Conservation (phyloP, 2,797 vertebrate species). For the Scolopax rusticola region DNA sequence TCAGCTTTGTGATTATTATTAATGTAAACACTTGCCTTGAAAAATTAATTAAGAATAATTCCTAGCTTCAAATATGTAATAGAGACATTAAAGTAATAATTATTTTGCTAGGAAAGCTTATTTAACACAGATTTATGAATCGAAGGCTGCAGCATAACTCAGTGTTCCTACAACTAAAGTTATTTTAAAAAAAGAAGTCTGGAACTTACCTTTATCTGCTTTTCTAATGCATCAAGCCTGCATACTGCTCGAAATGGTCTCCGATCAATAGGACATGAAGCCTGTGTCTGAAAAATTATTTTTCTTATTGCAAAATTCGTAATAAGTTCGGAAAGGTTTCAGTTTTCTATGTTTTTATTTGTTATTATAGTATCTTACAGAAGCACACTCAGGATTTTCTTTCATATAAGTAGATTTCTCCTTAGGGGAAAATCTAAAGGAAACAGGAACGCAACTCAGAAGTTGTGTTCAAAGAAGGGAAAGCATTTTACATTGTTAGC, state of each 20-base stretch:
- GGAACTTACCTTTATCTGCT: conserved; percentile 85
- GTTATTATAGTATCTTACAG: not conserved
- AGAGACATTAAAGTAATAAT: not conserved
- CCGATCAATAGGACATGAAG: conserved; percentile 94
- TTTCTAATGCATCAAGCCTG: conserved; percentile 82
- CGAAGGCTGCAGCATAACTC: not conserved
- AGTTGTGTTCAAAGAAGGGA: not conserved
- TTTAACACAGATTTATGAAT: not conserved
- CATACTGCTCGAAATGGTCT: conserved; percentile 89
- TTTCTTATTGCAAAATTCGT: not conserved
- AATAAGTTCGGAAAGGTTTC: not conserved
- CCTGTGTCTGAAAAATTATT: conserved; percentile 83
- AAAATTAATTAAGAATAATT: not conserved
- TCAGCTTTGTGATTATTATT: not conserved
- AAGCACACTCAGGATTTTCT: not conserved
- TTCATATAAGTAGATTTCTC: not conserved
- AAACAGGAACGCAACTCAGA: not conserved
- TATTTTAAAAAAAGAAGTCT: not conserved
- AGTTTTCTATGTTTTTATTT: not conserved
- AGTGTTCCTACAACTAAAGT: fast-evolving
- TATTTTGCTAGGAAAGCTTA: not conserved
- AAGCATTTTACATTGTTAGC: not conserved
- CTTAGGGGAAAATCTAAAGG: not conserved
- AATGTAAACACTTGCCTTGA: not conserved
- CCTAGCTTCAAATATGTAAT: not conserved